Evolutionary conservation across 2,113 vertebrate genomes (phyloP).

Genomic region (Glareola pratincola): DNA sequence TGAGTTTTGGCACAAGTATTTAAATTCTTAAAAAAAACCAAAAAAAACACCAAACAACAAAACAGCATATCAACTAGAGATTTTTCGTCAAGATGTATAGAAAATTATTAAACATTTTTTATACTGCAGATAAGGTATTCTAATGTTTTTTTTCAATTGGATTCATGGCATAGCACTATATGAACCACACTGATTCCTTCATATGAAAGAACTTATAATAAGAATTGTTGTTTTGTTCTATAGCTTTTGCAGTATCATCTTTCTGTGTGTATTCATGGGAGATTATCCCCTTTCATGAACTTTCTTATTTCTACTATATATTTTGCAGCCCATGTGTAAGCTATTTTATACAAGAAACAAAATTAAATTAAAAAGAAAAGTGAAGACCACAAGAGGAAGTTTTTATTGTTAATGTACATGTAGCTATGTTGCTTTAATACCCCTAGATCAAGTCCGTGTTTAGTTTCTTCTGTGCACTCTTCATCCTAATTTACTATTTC

Average conservation of each 20-base stretch:
- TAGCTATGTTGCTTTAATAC: neutral
- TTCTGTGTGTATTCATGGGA: neutral
- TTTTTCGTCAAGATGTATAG: neutral
- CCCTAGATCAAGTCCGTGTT: neutral
- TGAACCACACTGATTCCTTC: neutral
- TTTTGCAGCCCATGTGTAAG: neutral
- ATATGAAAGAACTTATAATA: neutral
- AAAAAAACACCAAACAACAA: too few relatives aligned
- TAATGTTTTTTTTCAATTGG: neutral
- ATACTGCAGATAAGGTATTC: neutral
- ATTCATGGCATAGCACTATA: neutral
- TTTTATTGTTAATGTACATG: neutral
- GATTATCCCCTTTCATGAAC: neutral
- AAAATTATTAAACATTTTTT: neutral
- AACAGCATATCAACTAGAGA: too few relatives aligned
- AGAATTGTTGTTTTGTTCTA: neutral
- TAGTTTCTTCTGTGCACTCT: neutral
- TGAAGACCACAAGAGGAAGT: neutral
- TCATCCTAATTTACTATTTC: neutral
- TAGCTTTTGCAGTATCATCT: neutral
- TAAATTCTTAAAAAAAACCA: neutral
- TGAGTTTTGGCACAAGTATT: neutral
- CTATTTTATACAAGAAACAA: neutral
- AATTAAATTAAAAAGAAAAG: neutral
- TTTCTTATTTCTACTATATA: neutral